Base-by-base conservation (phyloP, 2,113 vertebrate genomes). In the Acinonyx jubatus region DNA sequence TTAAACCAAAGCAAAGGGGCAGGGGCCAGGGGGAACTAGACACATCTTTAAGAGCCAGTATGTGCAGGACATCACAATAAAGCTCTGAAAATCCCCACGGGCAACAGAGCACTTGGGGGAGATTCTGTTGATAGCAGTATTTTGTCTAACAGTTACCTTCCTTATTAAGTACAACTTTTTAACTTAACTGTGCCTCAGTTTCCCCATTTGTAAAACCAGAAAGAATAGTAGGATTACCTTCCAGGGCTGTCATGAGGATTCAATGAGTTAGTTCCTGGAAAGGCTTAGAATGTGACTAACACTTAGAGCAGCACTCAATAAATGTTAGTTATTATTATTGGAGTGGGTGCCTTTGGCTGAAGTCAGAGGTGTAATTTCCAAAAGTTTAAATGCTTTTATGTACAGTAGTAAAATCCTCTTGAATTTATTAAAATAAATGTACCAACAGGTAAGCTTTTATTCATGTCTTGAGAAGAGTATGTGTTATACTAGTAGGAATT, bases 391-490 rank as follows among this genome's bases (percentile, higher is more conserved):
- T 27, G 71, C 8, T 73, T 94, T 78, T 84, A 52, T 68, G 9
- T 90, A 7, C 27, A 33, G 0, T 16, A 55, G 29, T 31, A 66
- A 89, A 92, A 57, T 16, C 19, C 61, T 80, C 38, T 83, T 68
- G 78, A 41, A 21, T 74, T 66, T 73, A 78, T 91, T 83, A 65
- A 94, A 95, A 94, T 83, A 79, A 73, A 41, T 45, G 11, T 87
- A 81, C 18, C 36, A 89, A 83, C 7, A 95, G 38, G 45, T 74
- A 79, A 74, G 29, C 8, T 78, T 91, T 76, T 85, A 63, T 86
- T 48, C 33, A 65, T 68, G 21, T 18, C 71, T 97, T 57, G 25
- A 16, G 36, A 96, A 63, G 38, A 68, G 69, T 55, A 29, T 68
- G 71, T 94, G 65, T 81, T 80, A 41, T 5, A 48, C 31, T 36